These are phyloP conservation scores for Phocoena phocoena DNA, from an alignment of 2,113 vertebrate genomes.

Conservation along the genomic window DNA sequence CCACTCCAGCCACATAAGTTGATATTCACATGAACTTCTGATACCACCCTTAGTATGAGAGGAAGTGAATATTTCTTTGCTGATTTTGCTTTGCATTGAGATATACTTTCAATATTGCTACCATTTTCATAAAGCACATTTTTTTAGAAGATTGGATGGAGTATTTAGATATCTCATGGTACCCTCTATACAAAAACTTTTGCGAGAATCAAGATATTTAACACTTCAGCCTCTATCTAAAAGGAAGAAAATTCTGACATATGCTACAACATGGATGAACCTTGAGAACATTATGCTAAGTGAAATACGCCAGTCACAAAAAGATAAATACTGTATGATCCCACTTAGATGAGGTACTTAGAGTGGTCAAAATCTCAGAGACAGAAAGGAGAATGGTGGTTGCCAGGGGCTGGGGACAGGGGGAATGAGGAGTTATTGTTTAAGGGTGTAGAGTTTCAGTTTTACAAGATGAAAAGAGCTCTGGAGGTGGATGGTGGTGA, in stretches of 20 bases:
- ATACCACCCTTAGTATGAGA: not conserved
- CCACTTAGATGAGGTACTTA: not conserved
- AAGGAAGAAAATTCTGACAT: constrained; percentile 8
- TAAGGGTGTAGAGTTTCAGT: not conserved
- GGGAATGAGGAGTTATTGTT: not conserved
- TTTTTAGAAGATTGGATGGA: constrained; percentile 18
- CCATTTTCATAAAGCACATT: not conserved
- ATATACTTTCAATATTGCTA: not conserved
- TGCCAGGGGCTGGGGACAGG: not conserved
- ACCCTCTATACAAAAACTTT: not conserved
- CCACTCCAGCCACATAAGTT: not conserved
- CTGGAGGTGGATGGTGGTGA: not conserved
- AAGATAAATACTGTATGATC: not conserved
- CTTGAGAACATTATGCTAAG: not conserved
- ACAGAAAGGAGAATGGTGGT: not conserved
- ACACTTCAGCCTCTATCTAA: not conserved
- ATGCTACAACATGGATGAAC: not conserved
- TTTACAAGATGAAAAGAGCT: not conserved
- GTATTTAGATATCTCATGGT: not conserved
- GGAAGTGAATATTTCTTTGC: not conserved
- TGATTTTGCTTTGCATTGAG: constrained; percentile 25
- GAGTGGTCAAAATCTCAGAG: not conserved
- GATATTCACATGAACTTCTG: not conserved
- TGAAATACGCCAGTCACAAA: constrained; percentile 21
- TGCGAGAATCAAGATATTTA: constrained; percentile 31